phyloP scores from a whole-genome alignment of 2,113 vertebrate genomes.

The Solea solea region DNA sequence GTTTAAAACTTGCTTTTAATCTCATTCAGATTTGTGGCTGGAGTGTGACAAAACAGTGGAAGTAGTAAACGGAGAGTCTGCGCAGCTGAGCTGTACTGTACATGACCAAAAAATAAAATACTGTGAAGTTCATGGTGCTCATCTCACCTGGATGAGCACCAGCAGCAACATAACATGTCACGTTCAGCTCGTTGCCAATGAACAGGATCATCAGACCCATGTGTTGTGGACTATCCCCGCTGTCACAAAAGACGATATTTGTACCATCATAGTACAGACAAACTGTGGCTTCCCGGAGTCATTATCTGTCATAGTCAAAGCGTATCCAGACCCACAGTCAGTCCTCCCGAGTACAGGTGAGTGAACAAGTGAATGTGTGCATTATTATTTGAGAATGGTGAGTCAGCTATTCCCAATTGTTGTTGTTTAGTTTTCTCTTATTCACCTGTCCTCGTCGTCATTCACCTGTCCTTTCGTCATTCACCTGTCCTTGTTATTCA shows the following conservation, averaged over 20 bases:
- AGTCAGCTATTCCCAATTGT: no score
- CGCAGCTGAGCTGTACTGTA: conserved; percentile 2
- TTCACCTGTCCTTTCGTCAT: no score
- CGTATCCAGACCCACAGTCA: no score
- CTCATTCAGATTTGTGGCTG: neutral
- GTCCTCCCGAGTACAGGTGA: no score
- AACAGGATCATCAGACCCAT: neutral
- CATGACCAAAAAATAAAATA: accelerated
- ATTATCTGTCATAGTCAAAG: accelerated
- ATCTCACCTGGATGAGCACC: neutral
- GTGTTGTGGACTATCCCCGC: neutral
- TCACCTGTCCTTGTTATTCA: no score
- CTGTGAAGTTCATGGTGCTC: accelerated
- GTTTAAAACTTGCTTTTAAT: neutral
- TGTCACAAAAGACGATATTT: accelerated
- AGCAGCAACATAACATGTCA: accelerated
- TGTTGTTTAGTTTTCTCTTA: no score
- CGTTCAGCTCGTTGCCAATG: accelerated
- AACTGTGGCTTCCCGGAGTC: accelerated
- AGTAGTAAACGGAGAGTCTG: accelerated
- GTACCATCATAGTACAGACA: accelerated
- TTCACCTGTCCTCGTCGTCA: no score
- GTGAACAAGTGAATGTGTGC: no score
- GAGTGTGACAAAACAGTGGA: neutral
- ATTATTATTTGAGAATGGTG: no score